phyloP scores from a whole-genome alignment of 2,888 invertebrate genomes.

The Axea sp. region DNA sequence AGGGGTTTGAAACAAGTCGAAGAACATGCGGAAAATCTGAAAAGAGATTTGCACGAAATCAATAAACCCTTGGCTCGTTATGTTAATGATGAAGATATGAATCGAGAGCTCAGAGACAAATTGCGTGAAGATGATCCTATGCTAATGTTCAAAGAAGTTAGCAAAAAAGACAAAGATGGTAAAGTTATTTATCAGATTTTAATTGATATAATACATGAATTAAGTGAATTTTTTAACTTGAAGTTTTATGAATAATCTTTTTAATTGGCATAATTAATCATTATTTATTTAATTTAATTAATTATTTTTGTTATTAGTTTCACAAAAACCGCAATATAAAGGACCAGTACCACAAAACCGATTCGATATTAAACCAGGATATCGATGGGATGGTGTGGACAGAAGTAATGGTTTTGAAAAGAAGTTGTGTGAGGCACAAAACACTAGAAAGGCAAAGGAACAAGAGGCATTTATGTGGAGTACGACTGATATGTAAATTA shows the following conservation, averaged over 20 bases:
- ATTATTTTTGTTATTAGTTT: not conserved
- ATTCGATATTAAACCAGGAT: conserved; percentile 94
- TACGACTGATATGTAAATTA: conserved; percentile 91
- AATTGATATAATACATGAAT: conserved; percentile 40
- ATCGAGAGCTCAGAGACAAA: conserved; percentile 86
- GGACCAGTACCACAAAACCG: conserved; percentile 95
- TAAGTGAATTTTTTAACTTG: no score
- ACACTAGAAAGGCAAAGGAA: conserved; percentile 86
- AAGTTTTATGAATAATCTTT: no score
- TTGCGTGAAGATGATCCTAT: conserved; percentile 96
- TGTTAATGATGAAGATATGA: conserved; percentile 93
- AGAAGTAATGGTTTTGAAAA: conserved; percentile 97
- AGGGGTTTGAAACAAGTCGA: conserved; percentile 92
- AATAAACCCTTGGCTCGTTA: conserved; percentile 95
- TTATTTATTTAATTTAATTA: not conserved
- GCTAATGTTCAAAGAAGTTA: no score
- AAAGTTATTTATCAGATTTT: conserved; percentile 68
- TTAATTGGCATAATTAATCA: no score
- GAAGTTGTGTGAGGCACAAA: conserved; percentile 90
- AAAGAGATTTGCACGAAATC: conserved; percentile 90
- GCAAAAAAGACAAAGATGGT: conserved; percentile 84
- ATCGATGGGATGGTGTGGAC: conserved; percentile 99
- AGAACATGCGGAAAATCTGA: conserved; percentile 84
- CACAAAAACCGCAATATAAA: conserved; percentile 87
- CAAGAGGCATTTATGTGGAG: conserved; percentile 97